Evolutionary conservation across 2,113 vertebrate genomes (phyloP).

Genomic region (Epinephelus fuscoguttatus): DNA sequence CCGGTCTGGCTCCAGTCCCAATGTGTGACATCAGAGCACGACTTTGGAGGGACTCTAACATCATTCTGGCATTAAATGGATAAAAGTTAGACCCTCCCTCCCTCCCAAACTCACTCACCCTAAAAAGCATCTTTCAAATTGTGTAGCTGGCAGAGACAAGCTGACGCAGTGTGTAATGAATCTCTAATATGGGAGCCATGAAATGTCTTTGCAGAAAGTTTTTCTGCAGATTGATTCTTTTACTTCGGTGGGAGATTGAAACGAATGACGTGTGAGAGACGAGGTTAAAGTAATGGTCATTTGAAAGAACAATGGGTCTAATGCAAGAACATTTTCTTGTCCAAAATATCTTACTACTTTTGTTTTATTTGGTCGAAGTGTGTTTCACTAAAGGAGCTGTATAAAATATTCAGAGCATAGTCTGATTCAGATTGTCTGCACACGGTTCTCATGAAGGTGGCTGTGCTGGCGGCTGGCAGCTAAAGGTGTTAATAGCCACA

Average conservation of each 20-base stretch:
- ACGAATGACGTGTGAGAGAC: background rate
- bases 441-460: too few species aligned
- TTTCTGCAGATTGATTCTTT: background rate
- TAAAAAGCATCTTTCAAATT: slow-evolving; percentile 34
- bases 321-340: background rate
- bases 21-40: slow-evolving; percentile 25
- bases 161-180: slow-evolving; percentile 32
- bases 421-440: too few species aligned
- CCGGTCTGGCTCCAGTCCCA: slow-evolving; percentile 23
- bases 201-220: background rate
- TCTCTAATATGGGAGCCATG: background rate
- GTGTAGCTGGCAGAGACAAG: slow-evolving; percentile 30
- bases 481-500: too few species aligned
- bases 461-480: too few species aligned
- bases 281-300: background rate
- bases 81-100: slow-evolving; percentile 40
- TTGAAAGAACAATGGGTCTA: background rate
- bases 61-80: slow-evolving; percentile 43
- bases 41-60: slow-evolving; percentile 22
- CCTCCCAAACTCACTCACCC: slow-evolving; percentile 32
- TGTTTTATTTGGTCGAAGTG: background rate
- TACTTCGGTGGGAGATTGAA: slow-evolving; percentile 3
- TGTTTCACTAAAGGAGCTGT: background rate
- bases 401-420: too few species aligned
- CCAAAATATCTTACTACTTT: background rate